phyloP scores from a whole-genome alignment of 2,113 vertebrate species.

The Naja naja region DNA sequence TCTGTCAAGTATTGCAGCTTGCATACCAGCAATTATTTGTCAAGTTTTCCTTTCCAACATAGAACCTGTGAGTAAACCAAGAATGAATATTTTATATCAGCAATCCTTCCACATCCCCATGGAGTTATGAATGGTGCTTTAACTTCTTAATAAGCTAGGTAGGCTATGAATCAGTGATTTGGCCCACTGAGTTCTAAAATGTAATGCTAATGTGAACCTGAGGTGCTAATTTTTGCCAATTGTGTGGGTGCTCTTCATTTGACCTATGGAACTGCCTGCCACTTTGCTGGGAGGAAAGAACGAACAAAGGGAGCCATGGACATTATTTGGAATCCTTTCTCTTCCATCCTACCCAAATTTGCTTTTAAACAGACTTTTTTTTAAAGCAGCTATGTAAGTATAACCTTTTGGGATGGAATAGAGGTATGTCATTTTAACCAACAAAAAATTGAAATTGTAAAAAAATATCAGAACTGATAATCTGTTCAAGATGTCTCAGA shows the following conservation, averaged over 20 bases:
- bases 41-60: constrained; percentile 3
- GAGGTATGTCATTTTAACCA: not conserved
- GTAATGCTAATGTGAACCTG: too few relatives aligned
- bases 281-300: too few relatives aligned
- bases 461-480: not conserved
- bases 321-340: not conserved
- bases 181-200: not conserved
- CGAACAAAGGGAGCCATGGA: too few relatives aligned
- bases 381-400: not conserved
- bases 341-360: not conserved
- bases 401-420: not conserved
- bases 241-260: not conserved
- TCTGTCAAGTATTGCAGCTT: not conserved
- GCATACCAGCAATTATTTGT: not conserved
- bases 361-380: not conserved
- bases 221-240: not conserved
- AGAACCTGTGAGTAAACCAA: not conserved
- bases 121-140: not conserved
- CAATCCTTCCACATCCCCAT: not conserved
- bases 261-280: too few relatives aligned
- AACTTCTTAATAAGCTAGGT: not conserved
- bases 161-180: too few relatives aligned
- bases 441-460: not conserved
- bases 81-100: not conserved
- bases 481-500: not conserved